Base-by-base conservation (phyloP, 2,888 invertebrate genomes). In the Xylota segnis region DNA sequence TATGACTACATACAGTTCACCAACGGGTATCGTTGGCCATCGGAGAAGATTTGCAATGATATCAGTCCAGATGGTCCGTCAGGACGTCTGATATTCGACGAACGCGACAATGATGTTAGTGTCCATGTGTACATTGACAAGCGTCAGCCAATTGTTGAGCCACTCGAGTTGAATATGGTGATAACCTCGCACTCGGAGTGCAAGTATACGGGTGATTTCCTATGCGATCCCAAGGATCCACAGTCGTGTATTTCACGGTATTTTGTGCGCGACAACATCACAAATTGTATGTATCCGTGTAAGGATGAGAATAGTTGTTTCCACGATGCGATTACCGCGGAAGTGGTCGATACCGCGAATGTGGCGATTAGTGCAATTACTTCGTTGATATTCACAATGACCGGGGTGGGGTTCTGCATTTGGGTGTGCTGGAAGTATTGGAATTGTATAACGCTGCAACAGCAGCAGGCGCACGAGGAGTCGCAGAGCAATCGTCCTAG, bases 351-450 rank as follows among this genome's bases (percentile, higher is more conserved):
- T 56, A 89, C 90, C 0, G 89, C 91, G 10, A 91, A 91, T 84
- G 91, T 92, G 74, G 91, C 90, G 6, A 82, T 92, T 18, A 92
- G 91, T 79, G 92, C 92, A 1, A 90, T 92, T 7, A 91, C 91
- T 5, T 92, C 92, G 4, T 88, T 92, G 14, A 91, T 92, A 7
- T 92, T 92, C 45, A 92, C 92, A 23, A 91, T 92, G 92, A 82
- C 91, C 14, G 92, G 91, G 7, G 92, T 92, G 14, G 91, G 91
- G 0, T 90, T 91, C 37, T 91, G 91, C 68, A 88, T 92, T 10
- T 92, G 91, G 91, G 88, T 91, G 34, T 92, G 92, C 75, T 92
- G 92, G 92, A 92, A 92, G 75, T 92, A 92, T 77, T 92, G 91
- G 91, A 91, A 91, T 83, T 92, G 91, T 66, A 91, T 91, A 7